These are phyloP conservation scores for Oryzias melastigma DNA, from an alignment of 2,113 vertebrate species.

Conservation along the genomic window DNA sequence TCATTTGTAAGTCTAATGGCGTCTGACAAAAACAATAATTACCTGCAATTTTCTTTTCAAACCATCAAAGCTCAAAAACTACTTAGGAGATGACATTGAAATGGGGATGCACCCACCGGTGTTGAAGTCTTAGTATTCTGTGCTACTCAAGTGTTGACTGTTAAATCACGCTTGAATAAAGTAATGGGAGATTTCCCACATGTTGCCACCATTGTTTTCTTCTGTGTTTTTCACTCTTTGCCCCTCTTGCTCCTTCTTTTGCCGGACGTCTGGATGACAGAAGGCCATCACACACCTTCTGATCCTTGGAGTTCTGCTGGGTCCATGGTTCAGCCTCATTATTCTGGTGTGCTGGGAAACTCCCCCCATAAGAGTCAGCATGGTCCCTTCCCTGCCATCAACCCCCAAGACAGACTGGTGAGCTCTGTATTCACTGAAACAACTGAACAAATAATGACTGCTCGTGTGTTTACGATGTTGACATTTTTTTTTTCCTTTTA, in stretches of 20 bases:
- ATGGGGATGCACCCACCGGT: background rate
- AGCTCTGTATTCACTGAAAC: conserved; percentile 18
- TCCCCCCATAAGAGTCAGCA: conserved; percentile 84
- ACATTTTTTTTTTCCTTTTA: conserved; percentile 18
- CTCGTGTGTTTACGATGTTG: conserved; percentile 17
- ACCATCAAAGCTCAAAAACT: background rate
- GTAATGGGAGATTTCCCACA: conserved; percentile 68
- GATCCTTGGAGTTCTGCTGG: conserved; percentile 86
- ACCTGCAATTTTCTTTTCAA: conserved; percentile 2
- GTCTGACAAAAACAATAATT: background rate
- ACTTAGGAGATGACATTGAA: background rate
- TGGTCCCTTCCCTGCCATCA: conserved; percentile 83
- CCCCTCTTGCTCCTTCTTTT: conserved; percentile 24
- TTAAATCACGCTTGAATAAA: conserved; percentile 57
- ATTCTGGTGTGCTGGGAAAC: conserved; percentile 84
- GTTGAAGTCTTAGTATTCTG: conserved; percentile 12
- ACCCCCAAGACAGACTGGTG: conserved; percentile 92
- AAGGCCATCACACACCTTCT: conserved; percentile 71
- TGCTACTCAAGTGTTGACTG: conserved; percentile 18
- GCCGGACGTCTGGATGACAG: conserved; percentile 61
- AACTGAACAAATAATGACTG: background rate
- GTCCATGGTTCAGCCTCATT: conserved; percentile 85
- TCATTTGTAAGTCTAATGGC: conserved; percentile 10
- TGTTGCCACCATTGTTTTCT: conserved; percentile 62
- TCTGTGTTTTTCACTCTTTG: conserved; percentile 36